Base-by-base conservation (phyloP, 2,113 vertebrate species). In the Carassius carassius region DNA sequence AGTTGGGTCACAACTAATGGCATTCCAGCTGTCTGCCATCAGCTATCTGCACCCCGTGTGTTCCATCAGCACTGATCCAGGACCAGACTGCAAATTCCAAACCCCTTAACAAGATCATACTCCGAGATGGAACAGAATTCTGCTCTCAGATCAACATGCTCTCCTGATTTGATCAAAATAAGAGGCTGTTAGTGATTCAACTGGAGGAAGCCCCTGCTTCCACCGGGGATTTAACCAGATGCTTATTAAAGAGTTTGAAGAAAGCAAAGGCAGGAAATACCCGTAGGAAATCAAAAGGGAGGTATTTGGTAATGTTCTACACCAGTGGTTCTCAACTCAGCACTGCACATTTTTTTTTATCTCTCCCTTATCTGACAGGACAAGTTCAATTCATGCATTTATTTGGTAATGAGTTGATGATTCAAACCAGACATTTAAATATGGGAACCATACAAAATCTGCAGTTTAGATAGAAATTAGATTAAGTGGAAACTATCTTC, bases 21-120 rank as follows among this genome's bases (percentile, higher is more conserved):
- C 78, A 76, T 87, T 87, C 86, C 83, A 81, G 86, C 86, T 77
- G 83, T 81, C 82, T 75, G 78, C 49, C 54, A 67, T 82, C 86
- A 65, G 73, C 69, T 58, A 51, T 84, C 35, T 35, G 65, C 14
- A 47, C 49, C 41, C 35, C 4, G 5, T 19, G 3, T 62, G 37
- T 58, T 63, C 80, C 76, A 23, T 37, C 51, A 44, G 32, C 54
- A 56, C 58, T 74, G 78, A 81, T 62, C 78, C 75, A 54, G 41
- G 32, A 56, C 16, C 78, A 47, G 73, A 41, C 81, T 17, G 19
- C 32, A 56, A 35, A 82, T 54, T 25, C 19, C 21, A 56, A 82
- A 82, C 21, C 81, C 29, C 67, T 82, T 82, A 82, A 82, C 47
- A 82, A 81, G 63, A 81, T 69, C 67, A 81, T 13, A 69, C 44